These are phyloP conservation scores for Spisula solida DNA, from an alignment of 2,888 invertebrate species.

Conservation along the genomic window DNA sequence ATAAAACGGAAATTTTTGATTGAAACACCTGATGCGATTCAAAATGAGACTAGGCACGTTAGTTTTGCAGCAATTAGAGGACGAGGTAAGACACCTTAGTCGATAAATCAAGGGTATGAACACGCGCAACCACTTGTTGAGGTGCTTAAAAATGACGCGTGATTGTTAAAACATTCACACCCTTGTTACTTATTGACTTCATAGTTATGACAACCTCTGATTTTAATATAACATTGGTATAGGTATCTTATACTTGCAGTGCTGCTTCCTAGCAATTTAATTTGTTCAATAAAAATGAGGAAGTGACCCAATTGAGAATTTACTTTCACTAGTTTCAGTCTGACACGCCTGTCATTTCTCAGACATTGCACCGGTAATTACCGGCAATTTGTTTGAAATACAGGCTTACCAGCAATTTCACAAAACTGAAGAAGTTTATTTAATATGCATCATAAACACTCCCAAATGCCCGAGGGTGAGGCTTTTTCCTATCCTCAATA, in stretches of 20 bases:
- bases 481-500: too few relatives aligned
- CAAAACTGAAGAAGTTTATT: too few relatives aligned
- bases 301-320: constrained; percentile 2
- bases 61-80: constrained; percentile 81
- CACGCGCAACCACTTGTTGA: constrained; percentile 31
- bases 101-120: background rate
- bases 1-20: background rate
- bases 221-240: background rate
- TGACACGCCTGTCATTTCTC: too few relatives aligned
- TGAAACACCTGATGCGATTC: constrained; percentile 58
- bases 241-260: too few relatives aligned
- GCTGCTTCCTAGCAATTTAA: background rate
- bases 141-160: background rate
- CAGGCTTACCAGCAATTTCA: too few relatives aligned
- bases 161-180: background rate
- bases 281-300: background rate
- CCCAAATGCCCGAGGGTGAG: too few relatives aligned
- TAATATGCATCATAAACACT: too few relatives aligned
- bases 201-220: background rate
- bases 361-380: too few relatives aligned
- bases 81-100: constrained; percentile 75
- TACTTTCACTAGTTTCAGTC: background rate
- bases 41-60: constrained; percentile 81
- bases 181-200: background rate
- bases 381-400: too few relatives aligned